Conservation (phyloP, 1,140 invertebrate species). For the Tribolium madens region DNA sequence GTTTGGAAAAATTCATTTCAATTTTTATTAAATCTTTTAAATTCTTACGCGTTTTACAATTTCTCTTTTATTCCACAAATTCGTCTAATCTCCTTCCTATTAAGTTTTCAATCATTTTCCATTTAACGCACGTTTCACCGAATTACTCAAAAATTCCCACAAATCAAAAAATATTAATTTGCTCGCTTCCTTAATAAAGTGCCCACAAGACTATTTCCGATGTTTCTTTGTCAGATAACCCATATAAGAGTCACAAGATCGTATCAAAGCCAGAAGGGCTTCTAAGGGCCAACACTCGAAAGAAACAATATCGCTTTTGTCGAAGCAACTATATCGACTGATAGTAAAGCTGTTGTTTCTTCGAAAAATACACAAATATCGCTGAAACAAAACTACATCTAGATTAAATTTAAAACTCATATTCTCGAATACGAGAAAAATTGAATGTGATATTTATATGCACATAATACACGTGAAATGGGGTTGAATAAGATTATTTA, state of each 20-base stretch:
- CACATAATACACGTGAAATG: neutral
- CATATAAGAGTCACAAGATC: neutral
- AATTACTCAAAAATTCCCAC: neutral
- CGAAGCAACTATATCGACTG: neutral
- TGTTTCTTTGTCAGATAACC: neutral
- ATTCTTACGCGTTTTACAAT: neutral
- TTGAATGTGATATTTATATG: neutral
- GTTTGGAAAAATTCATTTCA: neutral
- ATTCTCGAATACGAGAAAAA: neutral
- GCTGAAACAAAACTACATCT: neutral
- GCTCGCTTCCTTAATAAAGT: neutral
- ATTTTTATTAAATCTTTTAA: conserved; percentile 6
- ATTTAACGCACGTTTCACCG: conserved; percentile 3
- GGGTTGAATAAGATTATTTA: neutral
- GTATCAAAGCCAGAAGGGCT: neutral
- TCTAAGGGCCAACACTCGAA: neutral
- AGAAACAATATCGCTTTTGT: no score
- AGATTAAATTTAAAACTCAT: neutral
- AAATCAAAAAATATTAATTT: neutral
- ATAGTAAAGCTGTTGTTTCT: neutral
- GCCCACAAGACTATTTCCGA: neutral
- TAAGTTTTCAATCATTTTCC: conserved; percentile 15
- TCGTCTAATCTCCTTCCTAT: neutral
- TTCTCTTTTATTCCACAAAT: conserved; percentile 14
- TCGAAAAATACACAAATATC: neutral